Percentiles rank a stretch among this genome's conserved stretches.
These are phyloP conservation scores for Neria commutata DNA, from an alignment of 2,888 invertebrate species.

Conservation along the genomic window DNA sequence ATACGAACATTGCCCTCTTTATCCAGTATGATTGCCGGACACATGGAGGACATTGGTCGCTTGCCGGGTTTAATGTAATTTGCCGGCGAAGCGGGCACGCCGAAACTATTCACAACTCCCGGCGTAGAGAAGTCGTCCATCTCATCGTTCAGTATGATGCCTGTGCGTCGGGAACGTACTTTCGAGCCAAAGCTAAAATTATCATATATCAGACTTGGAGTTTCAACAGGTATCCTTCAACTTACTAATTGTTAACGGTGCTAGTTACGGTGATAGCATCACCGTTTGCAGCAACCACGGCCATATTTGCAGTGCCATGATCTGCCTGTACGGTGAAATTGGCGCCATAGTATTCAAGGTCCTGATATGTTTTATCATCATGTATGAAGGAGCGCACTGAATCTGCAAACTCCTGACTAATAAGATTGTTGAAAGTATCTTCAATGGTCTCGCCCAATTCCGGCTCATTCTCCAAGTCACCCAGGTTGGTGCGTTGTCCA, in stretches of 20 bases:
- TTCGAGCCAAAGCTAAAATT: constrained; percentile 81
- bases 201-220: neutral
- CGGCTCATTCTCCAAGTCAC: constrained; percentile 67
- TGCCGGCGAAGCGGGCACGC: constrained; percentile 76
- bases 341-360: constrained; percentile 76
- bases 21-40: constrained; percentile 79
- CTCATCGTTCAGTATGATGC: constrained; percentile 88
- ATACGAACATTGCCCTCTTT: constrained; percentile 68
- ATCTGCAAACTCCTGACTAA: constrained; percentile 68
- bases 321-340: constrained; percentile 69
- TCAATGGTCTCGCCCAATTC: constrained; percentile 38
- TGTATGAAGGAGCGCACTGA: constrained; percentile 63
- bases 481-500: constrained; percentile 82
- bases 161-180: constrained; percentile 73
- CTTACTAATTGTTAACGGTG: constrained; percentile 72
- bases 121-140: constrained; percentile 94
- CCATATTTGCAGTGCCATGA: constrained; percentile 90
- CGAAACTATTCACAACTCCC: constrained; percentile 72
- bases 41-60: constrained; percentile 90
- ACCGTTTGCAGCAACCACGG: constrained; percentile 83
- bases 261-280: constrained; percentile 89
- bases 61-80: constrained; percentile 85
- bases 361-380: constrained; percentile 67
- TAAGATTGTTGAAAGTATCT: constrained; percentile 66
- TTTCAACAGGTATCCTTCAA: neutral